phyloP scores from a whole-genome alignment of 2,113 vertebrate genomes.

The Petrocephalus microphthalmus region DNA sequence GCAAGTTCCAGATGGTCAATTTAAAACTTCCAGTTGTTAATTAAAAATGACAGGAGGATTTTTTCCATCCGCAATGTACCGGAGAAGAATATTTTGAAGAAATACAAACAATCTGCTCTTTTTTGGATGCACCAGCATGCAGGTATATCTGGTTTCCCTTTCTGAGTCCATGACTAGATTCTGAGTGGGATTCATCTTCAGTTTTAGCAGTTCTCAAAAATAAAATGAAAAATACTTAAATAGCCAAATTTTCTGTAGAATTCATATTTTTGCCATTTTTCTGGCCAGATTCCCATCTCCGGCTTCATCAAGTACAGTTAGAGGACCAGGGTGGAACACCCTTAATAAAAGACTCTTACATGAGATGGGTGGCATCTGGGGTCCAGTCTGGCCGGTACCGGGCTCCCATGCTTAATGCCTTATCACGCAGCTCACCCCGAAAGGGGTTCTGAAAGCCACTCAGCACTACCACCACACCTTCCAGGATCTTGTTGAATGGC shows the following conservation, averaged over 20 bases:
- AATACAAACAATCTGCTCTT: not conserved
- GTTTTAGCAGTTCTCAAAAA: not conserved
- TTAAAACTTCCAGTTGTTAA: too few relatives aligned
- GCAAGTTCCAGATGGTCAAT: too few relatives aligned
- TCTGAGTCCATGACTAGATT: not conserved
- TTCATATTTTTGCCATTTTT: not conserved
- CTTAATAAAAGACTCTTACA: slow-evolving; percentile 56
- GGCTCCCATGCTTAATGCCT: slow-evolving; percentile 79
- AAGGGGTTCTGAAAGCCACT: slow-evolving; percentile 89
- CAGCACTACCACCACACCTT: slow-evolving; percentile 79
- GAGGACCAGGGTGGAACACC: not conserved
- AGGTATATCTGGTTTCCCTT: not conserved
- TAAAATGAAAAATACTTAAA: not conserved
- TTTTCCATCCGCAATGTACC: too few relatives aligned
- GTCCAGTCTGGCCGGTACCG: slow-evolving; percentile 81
- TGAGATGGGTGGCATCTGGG: slow-evolving; percentile 76
- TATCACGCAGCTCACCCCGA: slow-evolving; percentile 78
- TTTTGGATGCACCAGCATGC: not conserved
- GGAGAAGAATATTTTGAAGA: not conserved
- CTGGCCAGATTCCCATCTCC: not conserved
- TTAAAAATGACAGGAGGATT: too few relatives aligned
- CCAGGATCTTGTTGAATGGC: slow-evolving; percentile 59
- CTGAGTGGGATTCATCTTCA: not conserved
- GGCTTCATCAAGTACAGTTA: not conserved
- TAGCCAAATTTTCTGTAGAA: not conserved